A percentile compares a stretch with the other conserved stretches of the same genome.
Evolutionary conservation across 2,797 vertebrate species (phyloP).

Genomic region (Margarornis squamiger): DNA sequence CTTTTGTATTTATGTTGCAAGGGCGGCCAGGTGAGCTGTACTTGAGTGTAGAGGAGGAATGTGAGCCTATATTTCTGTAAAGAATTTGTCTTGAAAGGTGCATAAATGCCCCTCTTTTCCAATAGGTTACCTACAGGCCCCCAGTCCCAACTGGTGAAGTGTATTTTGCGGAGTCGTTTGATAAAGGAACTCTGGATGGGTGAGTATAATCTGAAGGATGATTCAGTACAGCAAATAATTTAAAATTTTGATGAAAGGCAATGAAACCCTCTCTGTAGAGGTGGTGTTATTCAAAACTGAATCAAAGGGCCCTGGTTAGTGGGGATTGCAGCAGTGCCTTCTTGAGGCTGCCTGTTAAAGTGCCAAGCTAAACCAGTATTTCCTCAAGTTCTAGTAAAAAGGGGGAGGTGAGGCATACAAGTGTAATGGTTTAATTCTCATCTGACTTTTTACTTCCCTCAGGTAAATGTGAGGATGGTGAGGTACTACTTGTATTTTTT

Average conservation of each 20-base stretch:
- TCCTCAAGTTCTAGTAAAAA: not conserved
- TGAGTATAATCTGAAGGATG: conserved; percentile 72
- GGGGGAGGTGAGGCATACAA: not conserved
- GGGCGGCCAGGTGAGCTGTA: not conserved
- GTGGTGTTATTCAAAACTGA: not conserved
- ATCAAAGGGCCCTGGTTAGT: not conserved
- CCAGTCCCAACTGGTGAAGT: conserved; percentile 94
- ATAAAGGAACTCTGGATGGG: conserved; percentile 92
- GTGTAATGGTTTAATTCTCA: not conserved
- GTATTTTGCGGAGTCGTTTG: conserved; percentile 91
- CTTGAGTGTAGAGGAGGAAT: not conserved
- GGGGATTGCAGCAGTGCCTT: not conserved
- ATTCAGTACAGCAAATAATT: not conserved
- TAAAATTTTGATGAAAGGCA: not conserved
- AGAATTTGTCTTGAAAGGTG: not conserved
- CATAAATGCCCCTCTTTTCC: not conserved
- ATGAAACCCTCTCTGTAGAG: not conserved
- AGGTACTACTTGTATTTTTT: not conserved
- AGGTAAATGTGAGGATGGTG: not conserved
- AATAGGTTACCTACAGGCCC: conserved; percentile 91
- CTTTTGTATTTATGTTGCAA: not conserved
- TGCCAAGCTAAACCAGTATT: not conserved
- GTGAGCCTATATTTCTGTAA: not conserved
- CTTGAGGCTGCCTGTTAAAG: not conserved
- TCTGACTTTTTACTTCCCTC: not conserved